These are phyloP conservation scores for Excalfactoria chinensis DNA, from an alignment of 2,113 vertebrate genomes.

Conservation along the genomic window DNA sequence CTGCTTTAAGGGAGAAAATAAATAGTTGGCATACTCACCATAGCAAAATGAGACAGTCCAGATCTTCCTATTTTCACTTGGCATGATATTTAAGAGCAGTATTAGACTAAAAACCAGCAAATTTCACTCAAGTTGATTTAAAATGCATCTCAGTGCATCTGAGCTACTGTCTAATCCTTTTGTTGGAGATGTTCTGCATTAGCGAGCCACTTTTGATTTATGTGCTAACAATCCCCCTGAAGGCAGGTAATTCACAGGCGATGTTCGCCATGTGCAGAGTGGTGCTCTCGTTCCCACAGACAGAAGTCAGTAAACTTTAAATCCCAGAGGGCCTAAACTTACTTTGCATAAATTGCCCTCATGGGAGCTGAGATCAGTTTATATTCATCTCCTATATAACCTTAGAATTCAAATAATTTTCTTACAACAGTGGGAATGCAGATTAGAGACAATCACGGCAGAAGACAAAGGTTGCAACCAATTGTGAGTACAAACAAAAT, in stretches of 20 bases:
- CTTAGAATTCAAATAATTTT: constrained; percentile 23
- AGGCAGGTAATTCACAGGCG: constrained; percentile 45
- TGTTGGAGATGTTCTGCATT: constrained; percentile 45
- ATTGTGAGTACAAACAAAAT: constrained; percentile 1
- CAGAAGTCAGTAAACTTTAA: constrained; percentile 53
- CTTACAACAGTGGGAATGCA: constrained; percentile 27
- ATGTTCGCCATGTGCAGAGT: neutral
- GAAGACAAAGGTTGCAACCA: neutral
- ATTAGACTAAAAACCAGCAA: constrained; percentile 10
- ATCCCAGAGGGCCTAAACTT: constrained; percentile 39
- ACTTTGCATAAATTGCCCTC: constrained; percentile 35
- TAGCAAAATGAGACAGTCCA: neutral
- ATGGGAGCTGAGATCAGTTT: constrained; percentile 7
- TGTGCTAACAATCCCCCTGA: constrained; percentile 49
- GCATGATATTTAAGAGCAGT: neutral
- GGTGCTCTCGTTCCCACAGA: constrained; percentile 14
- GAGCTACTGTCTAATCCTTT: constrained; percentile 46
- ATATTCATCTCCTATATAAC: constrained; percentile 1
- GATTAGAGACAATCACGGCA: constrained; percentile 22
- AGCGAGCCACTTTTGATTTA: constrained; percentile 47
- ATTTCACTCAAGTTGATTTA: constrained; percentile 33
- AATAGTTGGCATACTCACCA: constrained; percentile 8
- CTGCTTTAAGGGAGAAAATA: constrained; percentile 36
- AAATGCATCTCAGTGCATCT: constrained; percentile 1
- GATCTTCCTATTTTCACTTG: neutral